A percentile compares a stretch with the other conserved stretches of the same genome.
phyloP scores from a whole-genome alignment of 2,113 vertebrate genomes.

The Chelonoidis abingdonii region DNA sequence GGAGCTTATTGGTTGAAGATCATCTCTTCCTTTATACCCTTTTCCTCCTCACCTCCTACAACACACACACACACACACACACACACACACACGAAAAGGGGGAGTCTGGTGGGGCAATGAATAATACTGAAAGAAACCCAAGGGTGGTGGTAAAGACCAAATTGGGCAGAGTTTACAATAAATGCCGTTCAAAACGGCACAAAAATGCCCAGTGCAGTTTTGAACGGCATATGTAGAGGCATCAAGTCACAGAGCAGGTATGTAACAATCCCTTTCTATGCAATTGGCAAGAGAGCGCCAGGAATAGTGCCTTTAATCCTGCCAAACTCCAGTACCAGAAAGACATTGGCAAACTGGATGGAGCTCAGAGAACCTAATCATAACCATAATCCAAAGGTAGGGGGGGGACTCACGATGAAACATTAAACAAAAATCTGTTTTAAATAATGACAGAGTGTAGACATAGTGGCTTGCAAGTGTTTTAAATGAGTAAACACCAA shows the following conservation, averaged over 20 bases:
- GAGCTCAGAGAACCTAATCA: not conserved
- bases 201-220: not conserved
- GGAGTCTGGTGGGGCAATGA: not conserved
- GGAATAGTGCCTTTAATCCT: not conserved
- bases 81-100: not conserved
- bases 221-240: not conserved
- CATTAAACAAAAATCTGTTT: conserved; percentile 1
- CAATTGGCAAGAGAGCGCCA: not conserved
- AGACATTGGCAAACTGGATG: not conserved
- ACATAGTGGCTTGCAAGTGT: not conserved
- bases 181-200: not conserved
- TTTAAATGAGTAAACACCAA: conserved; percentile 8
- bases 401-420: not conserved
- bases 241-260: not conserved
- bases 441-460: not conserved
- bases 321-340: not conserved
- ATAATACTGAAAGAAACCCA: not conserved
- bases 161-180: not conserved
- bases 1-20: not conserved
- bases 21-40: not conserved
- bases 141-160: not conserved
- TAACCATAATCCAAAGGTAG: not conserved
- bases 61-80: too few relatives aligned
- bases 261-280: not conserved
- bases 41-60: not conserved